These are phyloP conservation scores for Melieria picta DNA, from an alignment of 2,888 invertebrate species.

Conservation along the genomic window DNA sequence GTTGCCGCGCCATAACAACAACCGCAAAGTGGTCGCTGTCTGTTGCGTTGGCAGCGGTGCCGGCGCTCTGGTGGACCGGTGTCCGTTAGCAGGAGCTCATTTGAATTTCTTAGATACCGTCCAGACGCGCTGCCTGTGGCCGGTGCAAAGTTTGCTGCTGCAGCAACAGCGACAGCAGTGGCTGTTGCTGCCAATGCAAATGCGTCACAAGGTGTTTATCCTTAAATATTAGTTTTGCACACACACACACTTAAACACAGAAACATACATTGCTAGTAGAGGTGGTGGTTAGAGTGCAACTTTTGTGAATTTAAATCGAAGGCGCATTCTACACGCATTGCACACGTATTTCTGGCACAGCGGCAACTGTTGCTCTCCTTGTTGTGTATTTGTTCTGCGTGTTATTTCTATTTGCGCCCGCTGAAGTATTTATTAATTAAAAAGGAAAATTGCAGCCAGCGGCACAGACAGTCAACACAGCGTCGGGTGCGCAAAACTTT, in stretches of 20 bases:
- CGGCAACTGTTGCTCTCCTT: neutral
- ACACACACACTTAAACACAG: constrained; percentile 8
- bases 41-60: neutral
- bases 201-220: constrained; percentile 8
- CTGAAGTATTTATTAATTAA: constrained; percentile 17
- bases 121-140: neutral
- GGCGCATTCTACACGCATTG: neutral
- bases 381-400: neutral
- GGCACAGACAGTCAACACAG: too few species aligned
- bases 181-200: too few species aligned
- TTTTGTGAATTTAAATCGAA: neutral
- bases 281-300: neutral
- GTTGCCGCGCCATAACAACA: too few species aligned
- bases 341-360: neutral
- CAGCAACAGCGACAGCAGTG: neutral
- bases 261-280: neutral
- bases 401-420: neutral
- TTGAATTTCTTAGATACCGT: neutral
- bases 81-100: neutral
- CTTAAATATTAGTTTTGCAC: constrained; percentile 33
- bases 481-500: constrained; percentile 7
- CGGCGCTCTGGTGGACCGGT: neutral
- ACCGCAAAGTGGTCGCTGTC: constrained; percentile 14
- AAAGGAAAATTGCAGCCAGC: neutral
- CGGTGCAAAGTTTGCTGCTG: neutral